Evolutionary conservation across 1,140 invertebrate genomes (phyloP).

Genomic region (Pemphigus obesinymphae): DNA sequence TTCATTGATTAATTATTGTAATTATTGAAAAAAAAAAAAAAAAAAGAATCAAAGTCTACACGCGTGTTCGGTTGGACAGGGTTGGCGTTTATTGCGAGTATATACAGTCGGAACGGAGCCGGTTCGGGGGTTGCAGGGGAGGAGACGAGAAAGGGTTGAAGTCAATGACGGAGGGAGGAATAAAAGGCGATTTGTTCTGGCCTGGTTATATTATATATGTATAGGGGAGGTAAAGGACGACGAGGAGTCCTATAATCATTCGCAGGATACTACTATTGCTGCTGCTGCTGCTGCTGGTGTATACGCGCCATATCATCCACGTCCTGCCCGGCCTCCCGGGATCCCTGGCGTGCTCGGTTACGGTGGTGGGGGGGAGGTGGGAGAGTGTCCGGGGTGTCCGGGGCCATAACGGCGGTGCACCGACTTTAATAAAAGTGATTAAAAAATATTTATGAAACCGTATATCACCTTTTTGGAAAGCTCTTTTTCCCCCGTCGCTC

Average conservation of each 20-base stretch:
- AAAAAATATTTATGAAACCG: slow-evolving; percentile 41
- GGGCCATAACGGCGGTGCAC: slow-evolving; percentile 18
- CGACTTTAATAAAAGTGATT: slow-evolving; percentile 40
- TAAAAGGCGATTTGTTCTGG: not conserved
- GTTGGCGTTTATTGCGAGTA: not conserved
- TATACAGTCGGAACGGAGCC: not conserved
- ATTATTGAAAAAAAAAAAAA: not conserved
- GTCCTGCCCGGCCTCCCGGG: not conserved
- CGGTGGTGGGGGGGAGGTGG: not conserved
- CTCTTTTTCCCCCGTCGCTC: not conserved
- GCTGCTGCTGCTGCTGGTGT: not conserved
- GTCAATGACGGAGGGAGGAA: not conserved
- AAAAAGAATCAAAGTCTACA: no score
- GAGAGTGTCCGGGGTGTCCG: no score
- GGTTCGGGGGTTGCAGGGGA: not conserved
- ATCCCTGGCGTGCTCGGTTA: not conserved
- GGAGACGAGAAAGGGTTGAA: not conserved
- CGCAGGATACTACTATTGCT: not conserved
- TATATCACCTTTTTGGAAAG: slow-evolving; percentile 40
- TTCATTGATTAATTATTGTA: no score
- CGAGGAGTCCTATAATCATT: not conserved
- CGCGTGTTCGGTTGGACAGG: no score
- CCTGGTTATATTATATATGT: no score
- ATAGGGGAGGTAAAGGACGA: not conserved
- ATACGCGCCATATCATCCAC: not conserved